Evolutionary conservation across 1,140 invertebrate species (phyloP), one percentile per base, ranked within the genome.

Genomic region (Littorina saxatilis): DNA sequence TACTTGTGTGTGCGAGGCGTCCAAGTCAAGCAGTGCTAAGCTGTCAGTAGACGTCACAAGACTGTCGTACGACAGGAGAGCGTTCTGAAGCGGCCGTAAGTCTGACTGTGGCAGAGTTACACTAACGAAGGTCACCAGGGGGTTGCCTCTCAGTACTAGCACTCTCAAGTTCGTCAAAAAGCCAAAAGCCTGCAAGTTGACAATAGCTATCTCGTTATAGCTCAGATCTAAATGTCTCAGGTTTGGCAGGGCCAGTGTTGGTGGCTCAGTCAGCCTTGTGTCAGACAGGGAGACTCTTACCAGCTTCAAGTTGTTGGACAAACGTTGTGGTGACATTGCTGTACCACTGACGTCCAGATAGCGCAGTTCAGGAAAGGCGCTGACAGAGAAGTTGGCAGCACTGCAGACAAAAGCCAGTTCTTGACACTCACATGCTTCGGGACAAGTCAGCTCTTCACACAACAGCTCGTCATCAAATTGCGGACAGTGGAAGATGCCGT

Each of bases 321-420:
- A 47, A 23, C 39, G n/a, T 27, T 55, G 17, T 2, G 52, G 35
- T 13, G 39, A 47, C n/a, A 83, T 29, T 11, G 37, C 50, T 2
- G 76, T 39, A 5, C 75, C 63, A 20, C 66, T 58, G 35, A 72
- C 50, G 27, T 68, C 32, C 11, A 83, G 77, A 50, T 75, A 83
- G 40, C 77, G 68, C 1, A 83, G 43, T 52, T 27, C 76, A 32
- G 74, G n/a, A 47, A 66, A 50, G 1, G 68, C 29, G 35, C 27
- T 47, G 29, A 72, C 70, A 29, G 35, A n/a, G 37, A 78, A 72
- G 9, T n/a, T 13, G 7, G 35, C 11, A 2, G 35, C 11, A 2
- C 52, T 73, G 40, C 82, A 83, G 11, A 78, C 55, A 32, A 74
- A 73, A 35, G 78, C 82, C 70, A 79, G 70, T 20, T 72, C 55